A percentile compares a stretch with the other conserved stretches of the same genome.
Conservation (phyloP, 30 jellyfish, hydroid and myxozoan genomes). For the Hydractinia echinata region DNA sequence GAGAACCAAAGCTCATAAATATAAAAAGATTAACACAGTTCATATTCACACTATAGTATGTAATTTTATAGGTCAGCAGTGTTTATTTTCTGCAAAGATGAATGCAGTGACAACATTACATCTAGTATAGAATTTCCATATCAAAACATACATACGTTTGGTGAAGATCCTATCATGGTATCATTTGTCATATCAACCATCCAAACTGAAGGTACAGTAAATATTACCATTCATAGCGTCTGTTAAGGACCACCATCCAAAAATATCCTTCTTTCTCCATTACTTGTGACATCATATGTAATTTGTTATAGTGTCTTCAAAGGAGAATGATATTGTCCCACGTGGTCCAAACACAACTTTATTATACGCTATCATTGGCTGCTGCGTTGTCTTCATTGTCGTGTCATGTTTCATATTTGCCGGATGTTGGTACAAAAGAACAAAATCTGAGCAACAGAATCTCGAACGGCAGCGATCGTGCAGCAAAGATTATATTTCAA, state of each 20-base stretch:
- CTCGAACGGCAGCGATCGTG: no score
- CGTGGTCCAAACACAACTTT: not conserved
- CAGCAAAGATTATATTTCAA: no score
- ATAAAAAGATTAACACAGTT: not conserved
- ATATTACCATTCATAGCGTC: no score
- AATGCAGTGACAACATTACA: not conserved
- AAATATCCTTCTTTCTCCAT: no score
- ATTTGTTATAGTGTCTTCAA: no score
- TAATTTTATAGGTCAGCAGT: not conserved
- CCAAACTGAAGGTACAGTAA: no score
- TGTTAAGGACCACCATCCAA: no score
- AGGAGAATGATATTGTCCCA: no score
- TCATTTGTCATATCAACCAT: not conserved
- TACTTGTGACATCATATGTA: no score
- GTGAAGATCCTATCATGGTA: not conserved
- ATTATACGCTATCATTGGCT: not conserved
- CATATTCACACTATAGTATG: not conserved
- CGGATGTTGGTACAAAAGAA: no score
- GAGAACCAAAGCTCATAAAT: not conserved
- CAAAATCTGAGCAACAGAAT: no score
- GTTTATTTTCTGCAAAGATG: not conserved
- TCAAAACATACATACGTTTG: not conserved
- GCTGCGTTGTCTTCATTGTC: constrained; percentile 1
- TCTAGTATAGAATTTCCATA: not conserved
- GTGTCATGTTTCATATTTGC: not conserved